phyloP scores from a whole-genome alignment of 2,113 vertebrate genomes.

The Ptilonorhynchus violaceus region DNA sequence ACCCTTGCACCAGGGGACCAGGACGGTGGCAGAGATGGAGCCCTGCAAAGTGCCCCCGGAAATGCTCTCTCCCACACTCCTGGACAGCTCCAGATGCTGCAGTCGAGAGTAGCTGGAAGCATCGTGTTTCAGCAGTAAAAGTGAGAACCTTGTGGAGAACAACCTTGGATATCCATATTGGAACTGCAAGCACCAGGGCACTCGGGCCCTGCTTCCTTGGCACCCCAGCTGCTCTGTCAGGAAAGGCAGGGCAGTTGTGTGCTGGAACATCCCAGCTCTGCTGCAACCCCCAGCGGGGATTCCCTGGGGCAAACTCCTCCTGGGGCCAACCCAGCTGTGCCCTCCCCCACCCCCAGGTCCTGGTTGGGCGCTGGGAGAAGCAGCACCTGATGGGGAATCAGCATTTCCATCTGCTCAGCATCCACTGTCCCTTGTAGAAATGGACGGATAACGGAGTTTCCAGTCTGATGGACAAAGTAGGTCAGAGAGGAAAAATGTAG shows the following conservation, averaged over 20 bases:
- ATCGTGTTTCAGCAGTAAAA: not conserved
- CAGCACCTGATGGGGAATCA: not conserved
- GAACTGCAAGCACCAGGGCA: not conserved
- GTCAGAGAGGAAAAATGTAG: not conserved
- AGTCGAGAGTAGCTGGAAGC: not conserved
- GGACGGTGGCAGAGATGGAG: accelerated
- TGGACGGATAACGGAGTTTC: not conserved
- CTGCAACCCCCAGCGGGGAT: not conserved
- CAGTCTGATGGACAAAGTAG: not conserved
- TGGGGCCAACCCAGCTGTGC: not conserved
- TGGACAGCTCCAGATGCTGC: not conserved
- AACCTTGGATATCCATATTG: not conserved
- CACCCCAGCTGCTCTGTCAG: not conserved
- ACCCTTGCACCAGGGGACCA: not conserved
- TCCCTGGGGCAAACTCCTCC: not conserved
- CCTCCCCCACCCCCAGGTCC: not conserved
- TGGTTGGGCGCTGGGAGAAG: not conserved
- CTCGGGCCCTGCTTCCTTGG: not conserved
- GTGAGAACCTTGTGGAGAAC: not conserved
- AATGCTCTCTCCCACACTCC: accelerated
- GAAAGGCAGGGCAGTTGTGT: not conserved
- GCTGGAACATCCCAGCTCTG: not conserved
- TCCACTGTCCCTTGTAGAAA: not conserved
- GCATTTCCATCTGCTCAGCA: not conserved
- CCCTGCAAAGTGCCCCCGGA: accelerated